phyloP scores from a whole-genome alignment of 2,888 invertebrate species.

The Scelioninae gen. 1 region DNA sequence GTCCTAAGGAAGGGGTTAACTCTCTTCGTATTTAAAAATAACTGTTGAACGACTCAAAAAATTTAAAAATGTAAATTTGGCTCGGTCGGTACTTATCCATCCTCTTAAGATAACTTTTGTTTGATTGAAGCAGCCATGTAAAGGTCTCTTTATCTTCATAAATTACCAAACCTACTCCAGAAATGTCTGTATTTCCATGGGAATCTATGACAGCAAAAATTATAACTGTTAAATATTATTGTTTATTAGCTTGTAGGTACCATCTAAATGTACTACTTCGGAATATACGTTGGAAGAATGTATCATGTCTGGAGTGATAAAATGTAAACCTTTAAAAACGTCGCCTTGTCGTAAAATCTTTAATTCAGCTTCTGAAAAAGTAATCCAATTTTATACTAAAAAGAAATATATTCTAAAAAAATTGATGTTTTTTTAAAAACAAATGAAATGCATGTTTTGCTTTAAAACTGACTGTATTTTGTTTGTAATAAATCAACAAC shows the following conservation, averaged over 20 bases:
- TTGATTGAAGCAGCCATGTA: neutral
- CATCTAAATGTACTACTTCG: slow-evolving; percentile 11
- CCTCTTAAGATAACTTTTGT: too few species aligned
- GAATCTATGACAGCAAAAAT: slow-evolving; percentile 4
- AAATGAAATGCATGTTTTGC: too few species aligned
- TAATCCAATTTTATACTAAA: too few species aligned
- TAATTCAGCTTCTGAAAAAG: neutral
- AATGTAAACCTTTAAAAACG: neutral
- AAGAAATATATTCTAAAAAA: too few species aligned
- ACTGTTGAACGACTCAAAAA: too few species aligned
- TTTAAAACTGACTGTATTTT: too few species aligned
- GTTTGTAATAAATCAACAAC: too few species aligned
- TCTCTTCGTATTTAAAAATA: too few species aligned
- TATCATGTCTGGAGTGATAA: neutral
- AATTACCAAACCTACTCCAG: neutral
- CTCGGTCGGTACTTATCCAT: too few species aligned
- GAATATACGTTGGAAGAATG: neutral
- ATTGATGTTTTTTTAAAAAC: too few species aligned
- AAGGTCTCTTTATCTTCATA: neutral
- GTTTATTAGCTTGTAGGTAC: slow-evolving; percentile 5
- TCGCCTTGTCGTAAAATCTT: neutral
- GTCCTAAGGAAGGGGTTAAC: too few species aligned
- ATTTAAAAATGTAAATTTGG: too few species aligned
- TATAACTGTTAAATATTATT: slow-evolving; percentile 17
- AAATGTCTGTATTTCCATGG: neutral